A percentile compares a stretch with the other conserved stretches of the same genome.
phyloP scores from a whole-genome alignment of 2,888 invertebrate genomes.

The Beris morrisii region DNA sequence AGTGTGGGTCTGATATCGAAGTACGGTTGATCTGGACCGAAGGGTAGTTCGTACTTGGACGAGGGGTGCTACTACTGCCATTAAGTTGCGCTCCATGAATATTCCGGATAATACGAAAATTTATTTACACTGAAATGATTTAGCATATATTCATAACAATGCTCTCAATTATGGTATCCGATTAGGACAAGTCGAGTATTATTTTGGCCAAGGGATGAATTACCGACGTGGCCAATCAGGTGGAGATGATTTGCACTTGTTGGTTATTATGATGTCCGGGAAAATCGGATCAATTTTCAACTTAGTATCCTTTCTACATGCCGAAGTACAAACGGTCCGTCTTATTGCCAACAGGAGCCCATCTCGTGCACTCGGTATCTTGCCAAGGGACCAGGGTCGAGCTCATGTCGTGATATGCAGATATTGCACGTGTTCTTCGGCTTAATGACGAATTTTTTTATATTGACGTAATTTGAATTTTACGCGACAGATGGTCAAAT shows the following conservation, averaged over 20 bases:
- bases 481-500: constrained; percentile 40
- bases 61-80: not conserved
- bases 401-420: constrained; percentile 39
- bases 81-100: not conserved
- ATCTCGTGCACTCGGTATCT: not conserved
- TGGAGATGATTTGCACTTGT: constrained; percentile 38
- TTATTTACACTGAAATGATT: constrained; percentile 38
- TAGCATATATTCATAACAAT: constrained; percentile 38
- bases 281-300: constrained; percentile 32
- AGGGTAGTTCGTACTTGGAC: not conserved
- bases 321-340: constrained; percentile 3
- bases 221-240: constrained; percentile 34
- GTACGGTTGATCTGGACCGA: not conserved
- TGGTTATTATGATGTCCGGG: constrained; percentile 29
- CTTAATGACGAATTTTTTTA: constrained; percentile 34
- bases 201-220: constrained; percentile 10
- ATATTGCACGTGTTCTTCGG: constrained; percentile 40
- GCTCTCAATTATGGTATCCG: constrained; percentile 38
- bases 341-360: constrained; percentile 11
- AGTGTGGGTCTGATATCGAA: not conserved
- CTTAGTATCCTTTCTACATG: constrained; percentile 23
- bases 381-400: constrained; percentile 5
- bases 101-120: constrained; percentile 34
- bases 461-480: constrained; percentile 35
- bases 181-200: constrained; percentile 33